Evolutionary conservation across 2,113 vertebrate genomes (phyloP).

Genomic region (Cephalopterus ornatus): DNA sequence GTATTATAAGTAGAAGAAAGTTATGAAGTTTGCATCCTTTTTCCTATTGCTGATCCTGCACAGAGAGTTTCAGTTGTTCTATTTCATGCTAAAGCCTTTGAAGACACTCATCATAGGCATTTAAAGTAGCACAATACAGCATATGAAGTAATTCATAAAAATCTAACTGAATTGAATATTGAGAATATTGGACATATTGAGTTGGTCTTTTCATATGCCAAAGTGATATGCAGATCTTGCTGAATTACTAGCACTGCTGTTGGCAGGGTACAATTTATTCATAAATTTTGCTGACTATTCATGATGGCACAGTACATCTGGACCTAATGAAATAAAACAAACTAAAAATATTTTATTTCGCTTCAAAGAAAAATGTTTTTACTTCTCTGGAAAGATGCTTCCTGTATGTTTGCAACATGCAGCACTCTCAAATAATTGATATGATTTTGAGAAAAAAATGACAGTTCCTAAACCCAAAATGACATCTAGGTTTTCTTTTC

Average conservation of each 20-base stretch:
- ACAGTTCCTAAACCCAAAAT: not conserved
- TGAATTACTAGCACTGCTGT: not conserved
- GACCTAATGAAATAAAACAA: not conserved
- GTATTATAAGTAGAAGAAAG: not conserved
- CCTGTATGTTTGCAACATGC: not conserved
- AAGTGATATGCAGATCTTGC: not conserved
- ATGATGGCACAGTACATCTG: not conserved
- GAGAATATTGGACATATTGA: not conserved
- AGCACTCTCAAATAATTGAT: not conserved
- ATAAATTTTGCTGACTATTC: not conserved
- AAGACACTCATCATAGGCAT: not conserved
- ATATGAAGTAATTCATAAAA: slow-evolving; percentile 5
- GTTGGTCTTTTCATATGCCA: not conserved
- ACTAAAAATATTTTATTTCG: not conserved
- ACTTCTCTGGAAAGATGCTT: not conserved
- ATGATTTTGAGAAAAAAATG: not conserved
- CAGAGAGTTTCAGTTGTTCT: not conserved
- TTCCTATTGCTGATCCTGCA: not conserved
- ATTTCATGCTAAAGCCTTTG: not conserved
- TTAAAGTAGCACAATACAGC: not conserved
- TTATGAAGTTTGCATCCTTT: not conserved
- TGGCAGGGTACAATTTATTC: not conserved
- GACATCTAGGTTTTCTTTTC: not conserved
- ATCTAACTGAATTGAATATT: not conserved
- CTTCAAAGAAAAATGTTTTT: not conserved